Evolutionary conservation across 2,888 invertebrate genomes (phyloP).

Genomic region (Melinaea menophilus): DNA sequence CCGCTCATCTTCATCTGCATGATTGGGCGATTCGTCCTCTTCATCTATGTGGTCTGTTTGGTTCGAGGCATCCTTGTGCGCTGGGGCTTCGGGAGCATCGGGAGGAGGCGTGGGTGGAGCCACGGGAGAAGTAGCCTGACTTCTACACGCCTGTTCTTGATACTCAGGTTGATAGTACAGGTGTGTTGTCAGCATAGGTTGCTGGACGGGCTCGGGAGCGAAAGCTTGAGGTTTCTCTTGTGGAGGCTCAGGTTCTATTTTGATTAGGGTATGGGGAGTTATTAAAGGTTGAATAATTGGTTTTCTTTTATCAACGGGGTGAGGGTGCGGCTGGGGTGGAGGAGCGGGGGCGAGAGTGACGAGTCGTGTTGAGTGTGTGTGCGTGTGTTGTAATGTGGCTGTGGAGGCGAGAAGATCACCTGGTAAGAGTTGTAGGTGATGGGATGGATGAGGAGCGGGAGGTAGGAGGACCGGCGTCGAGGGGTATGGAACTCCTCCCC

Average conservation of each 20-base stretch:
- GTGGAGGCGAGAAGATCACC: constrained; percentile 81
- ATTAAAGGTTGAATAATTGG: constrained; percentile 71
- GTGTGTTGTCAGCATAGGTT: constrained; percentile 75
- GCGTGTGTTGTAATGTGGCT: constrained; percentile 82
- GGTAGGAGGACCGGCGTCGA: constrained; percentile 64
- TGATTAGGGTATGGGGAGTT: constrained; percentile 79
- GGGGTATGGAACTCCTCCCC: constrained; percentile 81
- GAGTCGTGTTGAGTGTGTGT: constrained; percentile 82
- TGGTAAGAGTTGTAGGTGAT: constrained; percentile 82
- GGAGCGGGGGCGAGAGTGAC: constrained; percentile 81
- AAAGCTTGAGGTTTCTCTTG: constrained; percentile 67
- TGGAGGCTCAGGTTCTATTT: constrained; percentile 83
- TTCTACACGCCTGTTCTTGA: constrained; percentile 71
- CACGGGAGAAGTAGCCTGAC: constrained; percentile 79
- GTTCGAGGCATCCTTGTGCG: constrained; percentile 88
- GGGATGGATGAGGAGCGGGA: constrained; percentile 77
- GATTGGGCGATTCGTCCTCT: constrained; percentile 79
- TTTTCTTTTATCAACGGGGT: constrained; percentile 61
- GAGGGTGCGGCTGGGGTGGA: constrained; percentile 59
- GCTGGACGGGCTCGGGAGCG: constrained; percentile 70
- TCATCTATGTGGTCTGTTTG: constrained; percentile 88
- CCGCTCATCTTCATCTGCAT: constrained; percentile 68
- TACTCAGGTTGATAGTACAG: constrained; percentile 77
- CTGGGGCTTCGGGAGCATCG: constrained; percentile 78
- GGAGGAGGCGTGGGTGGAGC: constrained; percentile 75